Evolutionary conservation across 2,888 invertebrate species (phyloP).

Genomic region (Torymus texanus): DNA sequence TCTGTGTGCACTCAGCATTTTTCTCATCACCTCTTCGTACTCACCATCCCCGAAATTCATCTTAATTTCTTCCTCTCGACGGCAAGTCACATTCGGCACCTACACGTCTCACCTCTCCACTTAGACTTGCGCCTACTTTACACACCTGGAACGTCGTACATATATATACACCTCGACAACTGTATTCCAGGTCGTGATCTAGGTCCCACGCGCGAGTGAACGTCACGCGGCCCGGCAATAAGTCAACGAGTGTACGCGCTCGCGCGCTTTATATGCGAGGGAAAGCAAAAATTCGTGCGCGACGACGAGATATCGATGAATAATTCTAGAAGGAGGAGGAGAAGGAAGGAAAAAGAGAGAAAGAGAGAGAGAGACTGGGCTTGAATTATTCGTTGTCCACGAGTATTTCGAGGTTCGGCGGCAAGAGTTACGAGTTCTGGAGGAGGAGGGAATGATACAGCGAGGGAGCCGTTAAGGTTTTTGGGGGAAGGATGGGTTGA

Average conservation of each 20-base stretch:
- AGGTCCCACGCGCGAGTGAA: constrained; percentile 34
- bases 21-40: too few species aligned
- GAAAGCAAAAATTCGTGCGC: constrained; percentile 45
- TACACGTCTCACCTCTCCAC: constrained; percentile 11
- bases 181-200: constrained; percentile 51
- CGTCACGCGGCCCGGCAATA: constrained; percentile 54
- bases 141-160: constrained; percentile 41
- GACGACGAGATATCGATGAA: constrained; percentile 53
- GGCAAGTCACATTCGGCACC: too few species aligned
- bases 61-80: too few species aligned
- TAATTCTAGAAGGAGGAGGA: constrained; percentile 36
- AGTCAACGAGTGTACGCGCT: constrained; percentile 40
- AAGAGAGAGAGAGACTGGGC: too few species aligned
- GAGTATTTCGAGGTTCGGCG: neutral
- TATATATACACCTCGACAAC: constrained; percentile 27
- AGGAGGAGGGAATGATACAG: neutral
- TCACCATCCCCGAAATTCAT: too few species aligned
- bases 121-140: neutral
- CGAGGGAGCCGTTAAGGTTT: too few species aligned
- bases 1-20: too few species aligned
- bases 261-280: constrained; percentile 49
- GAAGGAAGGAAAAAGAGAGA: too few species aligned
- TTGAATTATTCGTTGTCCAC: constrained; percentile 52
- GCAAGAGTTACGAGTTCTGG: neutral
- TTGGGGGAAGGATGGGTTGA: too few species aligned